These are phyloP conservation scores for Chaetodon trifasciatus DNA, from an alignment of 2,797 vertebrate species.

Conservation along the genomic window DNA sequence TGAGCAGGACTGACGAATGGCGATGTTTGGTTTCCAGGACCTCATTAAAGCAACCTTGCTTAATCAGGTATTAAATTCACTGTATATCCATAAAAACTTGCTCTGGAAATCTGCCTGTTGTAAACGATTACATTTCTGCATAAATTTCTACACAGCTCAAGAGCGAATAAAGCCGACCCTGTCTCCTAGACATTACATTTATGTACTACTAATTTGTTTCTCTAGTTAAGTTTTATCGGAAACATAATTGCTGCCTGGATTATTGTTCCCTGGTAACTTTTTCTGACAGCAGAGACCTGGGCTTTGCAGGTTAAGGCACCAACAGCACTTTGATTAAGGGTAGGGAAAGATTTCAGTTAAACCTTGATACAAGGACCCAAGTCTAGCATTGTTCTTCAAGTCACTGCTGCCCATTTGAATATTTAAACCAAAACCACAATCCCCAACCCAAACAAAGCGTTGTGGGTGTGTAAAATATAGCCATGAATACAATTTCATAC, in stretches of 20 bases:
- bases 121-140: background rate
- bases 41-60: background rate
- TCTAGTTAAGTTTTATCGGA: background rate
- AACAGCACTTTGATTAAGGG: background rate
- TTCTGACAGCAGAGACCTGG: background rate
- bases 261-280: background rate
- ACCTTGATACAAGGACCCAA: background rate
- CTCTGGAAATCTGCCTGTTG: background rate
- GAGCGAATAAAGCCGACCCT: background rate
- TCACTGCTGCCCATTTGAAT: background rate
- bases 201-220: background rate
- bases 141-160: background rate
- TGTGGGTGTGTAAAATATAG: background rate
- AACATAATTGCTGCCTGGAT: slow-evolving; percentile 4
- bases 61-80: background rate
- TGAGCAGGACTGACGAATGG: background rate
- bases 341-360: background rate
- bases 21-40: background rate
- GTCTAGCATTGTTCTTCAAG: background rate
- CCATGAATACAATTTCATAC: background rate
- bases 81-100: background rate
- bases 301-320: background rate
- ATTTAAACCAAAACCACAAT: background rate
- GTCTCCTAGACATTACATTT: background rate
- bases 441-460: background rate